Evolutionary conservation across 2,113 vertebrate genomes (phyloP).

Genomic region (Stigmatopora argus): DNA sequence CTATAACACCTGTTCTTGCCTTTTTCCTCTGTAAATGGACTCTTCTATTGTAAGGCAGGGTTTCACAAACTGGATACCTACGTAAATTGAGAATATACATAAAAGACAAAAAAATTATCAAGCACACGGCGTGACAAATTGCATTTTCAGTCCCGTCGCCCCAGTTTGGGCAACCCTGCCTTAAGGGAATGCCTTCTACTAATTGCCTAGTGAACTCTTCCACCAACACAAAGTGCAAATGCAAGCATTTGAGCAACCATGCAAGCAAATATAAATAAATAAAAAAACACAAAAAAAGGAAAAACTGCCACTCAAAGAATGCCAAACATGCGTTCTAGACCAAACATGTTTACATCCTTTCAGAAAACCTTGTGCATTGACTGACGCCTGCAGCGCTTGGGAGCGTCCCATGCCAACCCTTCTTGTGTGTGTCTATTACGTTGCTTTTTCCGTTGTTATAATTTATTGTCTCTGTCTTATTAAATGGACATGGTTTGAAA

Average conservation of each 20-base stretch:
- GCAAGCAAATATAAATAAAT: not conserved
- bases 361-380: not conserved
- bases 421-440: not conserved
- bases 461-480: constrained; percentile 8
- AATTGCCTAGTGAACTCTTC: constrained; percentile 41
- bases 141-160: not conserved
- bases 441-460: not conserved
- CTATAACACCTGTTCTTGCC: constrained; percentile 67
- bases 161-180: constrained; percentile 6
- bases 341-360: constrained; percentile 6
- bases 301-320: not conserved
- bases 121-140: not conserved
- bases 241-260: not conserved
- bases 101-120: not conserved
- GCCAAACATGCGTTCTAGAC: constrained; percentile 6
- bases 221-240: not conserved
- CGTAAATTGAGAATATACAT: not conserved
- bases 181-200: constrained; percentile 65
- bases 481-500: constrained; percentile 3
- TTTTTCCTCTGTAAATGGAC: constrained; percentile 67
- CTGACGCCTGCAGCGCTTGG: not conserved
- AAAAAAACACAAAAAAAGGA: not conserved
- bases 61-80: not conserved
- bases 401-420: constrained; percentile 2
- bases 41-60: constrained; percentile 39